Evolutionary conservation across 2,888 invertebrate species (phyloP), one percentile per base, ranked within the genome.

Genomic region (Cosmia pyralina): DNA sequence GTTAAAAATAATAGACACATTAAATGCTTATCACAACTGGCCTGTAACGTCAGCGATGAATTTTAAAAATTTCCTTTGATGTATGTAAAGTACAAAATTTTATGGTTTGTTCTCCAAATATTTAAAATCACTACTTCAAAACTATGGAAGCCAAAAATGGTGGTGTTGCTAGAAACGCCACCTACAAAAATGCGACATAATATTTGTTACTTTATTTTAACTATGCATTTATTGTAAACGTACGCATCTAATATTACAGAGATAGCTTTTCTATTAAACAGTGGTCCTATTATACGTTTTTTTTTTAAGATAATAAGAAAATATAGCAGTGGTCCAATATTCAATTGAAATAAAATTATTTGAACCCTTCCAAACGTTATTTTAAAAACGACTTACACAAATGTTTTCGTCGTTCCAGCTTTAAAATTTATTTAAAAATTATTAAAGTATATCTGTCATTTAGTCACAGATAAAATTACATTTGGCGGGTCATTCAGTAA

Each of bases 121-220:
- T 87, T 87, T 78, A 81, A 87, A 55, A 84, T 86, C 78, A 82
- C 93, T 94, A 94, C 93, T 63, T 90, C 93, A 91, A 94, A 93
- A 90, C 94, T 95, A 95, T 96, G 95, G 95, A 96, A 96, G 95
- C 95, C 96, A 94, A 94, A 93, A 92, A 82, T 90, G 92, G 91
- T 90, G 91, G 90, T 85, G 89, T 87, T 88, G 87, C 92, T 91
- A 85, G 69, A 92, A 87, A 90, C 91, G 78, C 84, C 91, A 91
- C 87, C 93, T 88, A 91, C 91, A 89, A 92, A 91, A 91, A 92
- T 90, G 92, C 92, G 89, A 89, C 81, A 90, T 87, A 72, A 75
- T 86, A 78, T 80, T 84, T 80, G 69, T 82, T 87, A 85, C 19
- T 82, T 83, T 66, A 77, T 81, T 28, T 83, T 58, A 73, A 82